Evolutionary conservation across 2,113 vertebrate genomes (phyloP).

Genomic region (Calidris pugnax): DNA sequence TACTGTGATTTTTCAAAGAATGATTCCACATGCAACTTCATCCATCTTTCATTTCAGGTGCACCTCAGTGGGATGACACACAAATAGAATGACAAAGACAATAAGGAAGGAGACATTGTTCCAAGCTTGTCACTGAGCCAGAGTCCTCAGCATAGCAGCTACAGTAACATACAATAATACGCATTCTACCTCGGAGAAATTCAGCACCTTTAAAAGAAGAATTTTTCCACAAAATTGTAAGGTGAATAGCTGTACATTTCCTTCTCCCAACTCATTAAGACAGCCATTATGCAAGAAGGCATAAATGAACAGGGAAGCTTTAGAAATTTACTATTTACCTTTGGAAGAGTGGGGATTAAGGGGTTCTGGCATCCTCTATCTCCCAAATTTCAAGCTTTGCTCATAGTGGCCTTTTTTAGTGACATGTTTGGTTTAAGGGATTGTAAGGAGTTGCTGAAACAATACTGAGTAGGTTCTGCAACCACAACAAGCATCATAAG

Average conservation of each 20-base stretch:
- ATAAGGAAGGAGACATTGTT: not conserved
- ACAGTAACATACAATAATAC: not conserved
- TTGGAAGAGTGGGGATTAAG: not conserved
- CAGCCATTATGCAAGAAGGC: not conserved
- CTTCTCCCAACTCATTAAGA: not conserved
- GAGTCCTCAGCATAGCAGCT: not conserved
- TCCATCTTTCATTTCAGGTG: not conserved
- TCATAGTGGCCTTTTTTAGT: not conserved
- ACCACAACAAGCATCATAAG: not conserved
- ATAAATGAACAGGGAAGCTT: not conserved
- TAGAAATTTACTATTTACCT: not conserved
- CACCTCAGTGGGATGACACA: not conserved
- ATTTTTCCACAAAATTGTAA: not conserved
- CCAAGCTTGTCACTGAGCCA: not conserved
- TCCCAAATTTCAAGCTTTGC: not conserved
- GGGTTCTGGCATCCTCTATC: not conserved
- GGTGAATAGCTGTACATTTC: not conserved
- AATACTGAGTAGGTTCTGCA: not conserved
- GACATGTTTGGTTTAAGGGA: not conserved
- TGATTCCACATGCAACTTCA: not conserved
- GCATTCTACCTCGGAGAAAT: conserved; percentile 45
- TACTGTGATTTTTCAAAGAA: not conserved
- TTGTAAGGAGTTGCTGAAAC: not conserved
- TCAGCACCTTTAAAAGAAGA: not conserved
- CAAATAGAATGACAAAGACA: not conserved